Percentiles rank a stretch among this genome's conserved stretches.
These are phyloP conservation scores for Jacana jacana DNA, from an alignment of 2,113 vertebrate genomes.

Conservation along the genomic window DNA sequence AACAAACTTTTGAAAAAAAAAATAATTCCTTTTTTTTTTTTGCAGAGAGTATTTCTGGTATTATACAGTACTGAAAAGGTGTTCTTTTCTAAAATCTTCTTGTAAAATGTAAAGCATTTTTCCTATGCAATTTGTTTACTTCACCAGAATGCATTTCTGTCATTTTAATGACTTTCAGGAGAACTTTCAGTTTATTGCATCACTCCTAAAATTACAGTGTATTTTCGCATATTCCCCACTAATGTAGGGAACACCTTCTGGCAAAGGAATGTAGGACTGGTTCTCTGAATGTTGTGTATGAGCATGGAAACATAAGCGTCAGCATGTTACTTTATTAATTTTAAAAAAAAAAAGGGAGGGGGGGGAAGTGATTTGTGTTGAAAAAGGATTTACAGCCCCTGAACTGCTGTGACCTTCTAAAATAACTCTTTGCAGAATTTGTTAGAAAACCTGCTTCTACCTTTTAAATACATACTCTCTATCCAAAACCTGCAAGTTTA, in stretches of 20 bases:
- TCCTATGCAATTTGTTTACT: background rate
- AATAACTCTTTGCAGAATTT: background rate
- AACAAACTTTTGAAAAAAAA: too few relatives aligned
- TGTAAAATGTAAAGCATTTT: background rate
- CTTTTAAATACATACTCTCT: background rate
- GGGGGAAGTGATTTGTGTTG: background rate
- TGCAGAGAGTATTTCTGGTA: too few relatives aligned
- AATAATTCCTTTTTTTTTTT: too few relatives aligned
- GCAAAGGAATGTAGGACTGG: background rate
- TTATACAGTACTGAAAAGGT: too few relatives aligned
- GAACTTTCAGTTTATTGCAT: background rate
- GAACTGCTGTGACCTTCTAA: background rate
- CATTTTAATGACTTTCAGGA: background rate
- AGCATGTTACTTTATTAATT: background rate
- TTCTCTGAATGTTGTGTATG: background rate
- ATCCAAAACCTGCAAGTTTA: slow-evolving; percentile 2
- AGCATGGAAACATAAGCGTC: background rate
- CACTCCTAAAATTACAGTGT: background rate
- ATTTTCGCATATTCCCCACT: background rate
- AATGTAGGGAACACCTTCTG: background rate
- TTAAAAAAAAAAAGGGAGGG: background rate
- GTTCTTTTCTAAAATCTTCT: too few relatives aligned
- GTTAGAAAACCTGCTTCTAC: background rate
- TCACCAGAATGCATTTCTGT: background rate
- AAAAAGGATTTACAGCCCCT: background rate